phyloP scores from a whole-genome alignment of 2,113 vertebrate species.

The Porphyrio hochstetteri region DNA sequence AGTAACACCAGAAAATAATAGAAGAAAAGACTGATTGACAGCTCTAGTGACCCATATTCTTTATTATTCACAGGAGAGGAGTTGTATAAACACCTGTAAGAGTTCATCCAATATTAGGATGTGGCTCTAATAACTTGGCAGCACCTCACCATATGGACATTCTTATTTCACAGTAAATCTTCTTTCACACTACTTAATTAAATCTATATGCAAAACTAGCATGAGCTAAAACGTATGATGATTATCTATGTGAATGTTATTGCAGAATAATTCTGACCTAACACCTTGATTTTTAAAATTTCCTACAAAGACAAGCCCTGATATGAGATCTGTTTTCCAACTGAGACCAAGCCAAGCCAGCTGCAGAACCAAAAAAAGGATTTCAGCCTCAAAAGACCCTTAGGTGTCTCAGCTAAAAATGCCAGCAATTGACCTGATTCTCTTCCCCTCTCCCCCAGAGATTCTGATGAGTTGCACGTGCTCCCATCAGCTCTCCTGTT shows the following conservation, averaged over 20 bases:
- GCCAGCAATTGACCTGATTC: neutral
- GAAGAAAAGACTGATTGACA: neutral
- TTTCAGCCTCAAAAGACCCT: neutral
- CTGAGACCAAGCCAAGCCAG: slow-evolving; percentile 16
- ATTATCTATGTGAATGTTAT: neutral
- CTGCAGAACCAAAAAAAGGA: slow-evolving; percentile 22
- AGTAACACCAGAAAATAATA: neutral
- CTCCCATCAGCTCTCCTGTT: neutral
- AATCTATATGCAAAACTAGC: neutral
- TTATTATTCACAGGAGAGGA: neutral
- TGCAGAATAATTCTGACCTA: neutral
- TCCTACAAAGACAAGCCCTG: neutral
- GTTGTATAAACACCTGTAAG: neutral
- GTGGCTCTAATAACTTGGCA: neutral
- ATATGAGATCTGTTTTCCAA: neutral
- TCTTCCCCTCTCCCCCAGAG: neutral
- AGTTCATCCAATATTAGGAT: neutral
- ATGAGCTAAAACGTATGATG: neutral
- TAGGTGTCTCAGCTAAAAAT: neutral
- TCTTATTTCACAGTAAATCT: neutral
- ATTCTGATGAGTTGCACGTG: neutral
- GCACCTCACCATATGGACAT: neutral
- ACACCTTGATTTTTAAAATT: slow-evolving; percentile 5
- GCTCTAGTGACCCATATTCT: neutral
- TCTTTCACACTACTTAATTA: neutral